Evolutionary conservation across 2,888 invertebrate genomes (phyloP).

Genomic region (Coenonympha glycerion): DNA sequence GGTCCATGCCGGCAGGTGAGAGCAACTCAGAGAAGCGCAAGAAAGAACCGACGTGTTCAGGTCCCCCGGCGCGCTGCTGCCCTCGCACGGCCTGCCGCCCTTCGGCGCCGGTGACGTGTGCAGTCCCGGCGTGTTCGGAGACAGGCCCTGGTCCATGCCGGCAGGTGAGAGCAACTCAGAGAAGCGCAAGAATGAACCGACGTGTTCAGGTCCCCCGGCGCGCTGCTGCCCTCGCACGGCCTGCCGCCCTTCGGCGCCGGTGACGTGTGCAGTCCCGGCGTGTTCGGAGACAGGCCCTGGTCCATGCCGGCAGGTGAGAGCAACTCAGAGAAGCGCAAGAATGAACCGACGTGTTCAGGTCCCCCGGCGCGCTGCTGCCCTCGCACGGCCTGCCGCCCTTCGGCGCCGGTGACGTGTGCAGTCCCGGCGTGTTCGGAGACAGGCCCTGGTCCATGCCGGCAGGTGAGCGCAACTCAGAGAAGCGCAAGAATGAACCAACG

Average conservation of each 20-base stretch:
- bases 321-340: too few species aligned
- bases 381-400: constrained; percentile 96
- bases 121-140: constrained; percentile 78
- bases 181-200: too few species aligned
- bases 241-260: constrained; percentile 93
- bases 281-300: constrained; percentile 86
- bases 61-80: constrained; percentile 91
- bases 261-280: constrained; percentile 83
- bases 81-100: constrained; percentile 94
- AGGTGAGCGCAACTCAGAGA: too few species aligned
- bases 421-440: constrained; percentile 79
- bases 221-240: constrained; percentile 92
- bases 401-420: constrained; percentile 89
- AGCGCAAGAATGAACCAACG: too few species aligned
- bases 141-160: constrained; percentile 90
- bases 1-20: too few species aligned
- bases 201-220: constrained; percentile 94
- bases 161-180: constrained; percentile 94
- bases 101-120: constrained; percentile 92
- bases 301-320: constrained; percentile 93
- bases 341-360: constrained; percentile 95
- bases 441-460: constrained; percentile 90
- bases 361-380: constrained; percentile 92
- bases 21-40: too few species aligned
- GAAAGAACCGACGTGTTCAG: constrained; percentile 97